Evolutionary conservation across 2,113 vertebrate species (phyloP).

Genomic region (Microtus pennsylvanicus): DNA sequence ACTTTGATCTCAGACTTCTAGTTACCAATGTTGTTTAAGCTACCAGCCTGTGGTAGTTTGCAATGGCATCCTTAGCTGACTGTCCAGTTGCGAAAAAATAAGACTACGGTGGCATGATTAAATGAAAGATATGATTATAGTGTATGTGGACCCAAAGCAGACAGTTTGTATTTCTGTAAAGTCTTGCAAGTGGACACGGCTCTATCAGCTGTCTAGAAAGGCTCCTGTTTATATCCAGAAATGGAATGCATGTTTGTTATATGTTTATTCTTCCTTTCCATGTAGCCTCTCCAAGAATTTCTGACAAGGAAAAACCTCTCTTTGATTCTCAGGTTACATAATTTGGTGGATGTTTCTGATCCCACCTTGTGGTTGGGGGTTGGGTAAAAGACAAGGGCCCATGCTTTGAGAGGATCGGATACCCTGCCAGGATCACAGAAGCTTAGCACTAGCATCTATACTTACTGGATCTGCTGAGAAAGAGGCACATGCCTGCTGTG

Average conservation of each 20-base stretch:
- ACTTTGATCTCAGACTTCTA: not conserved
- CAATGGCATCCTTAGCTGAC: not conserved
- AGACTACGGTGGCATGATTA: not conserved
- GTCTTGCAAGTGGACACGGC: not conserved
- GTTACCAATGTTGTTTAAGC: not conserved
- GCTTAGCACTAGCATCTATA: not conserved
- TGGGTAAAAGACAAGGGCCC: not conserved
- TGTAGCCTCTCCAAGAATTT: not conserved
- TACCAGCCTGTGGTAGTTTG: not conserved
- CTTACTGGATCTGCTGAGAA: not conserved
- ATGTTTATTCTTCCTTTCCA: not conserved
- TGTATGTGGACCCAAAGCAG: not conserved
- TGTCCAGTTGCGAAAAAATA: not conserved
- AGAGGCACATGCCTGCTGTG: not conserved
- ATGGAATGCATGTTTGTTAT: not conserved
- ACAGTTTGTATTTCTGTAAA: not conserved
- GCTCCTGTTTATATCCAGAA: not conserved
- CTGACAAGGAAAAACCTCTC: not conserved
- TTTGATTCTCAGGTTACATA: not conserved
- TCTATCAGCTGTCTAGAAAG: not conserved
- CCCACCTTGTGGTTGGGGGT: accelerated
- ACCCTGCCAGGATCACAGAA: not conserved
- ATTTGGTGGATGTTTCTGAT: not conserved
- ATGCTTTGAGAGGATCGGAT: accelerated
- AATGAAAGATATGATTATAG: not conserved